These are phyloP conservation scores for Orthosia gothica DNA, from an alignment of 2,888 invertebrate genomes.

Conservation along the genomic window DNA sequence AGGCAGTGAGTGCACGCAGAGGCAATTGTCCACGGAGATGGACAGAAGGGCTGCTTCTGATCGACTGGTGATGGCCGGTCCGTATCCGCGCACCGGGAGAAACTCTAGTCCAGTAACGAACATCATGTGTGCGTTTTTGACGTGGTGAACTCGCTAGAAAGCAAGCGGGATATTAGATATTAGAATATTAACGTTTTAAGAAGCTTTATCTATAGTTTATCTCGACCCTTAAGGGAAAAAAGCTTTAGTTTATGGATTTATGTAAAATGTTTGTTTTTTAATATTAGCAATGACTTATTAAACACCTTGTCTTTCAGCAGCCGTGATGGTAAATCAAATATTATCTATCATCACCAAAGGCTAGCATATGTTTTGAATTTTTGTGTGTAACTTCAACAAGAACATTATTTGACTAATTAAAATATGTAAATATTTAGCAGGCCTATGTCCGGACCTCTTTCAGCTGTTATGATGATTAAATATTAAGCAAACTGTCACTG, in stretches of 20 bases:
- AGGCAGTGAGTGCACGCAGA: conserved; percentile 97
- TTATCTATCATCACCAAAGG: background rate
- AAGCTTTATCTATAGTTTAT: background rate
- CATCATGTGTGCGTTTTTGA: conserved; percentile 97
- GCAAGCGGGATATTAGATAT: conserved; percentile 42
- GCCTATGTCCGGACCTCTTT: no score
- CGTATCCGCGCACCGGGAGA: conserved; percentile 94
- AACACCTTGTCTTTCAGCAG: background rate
- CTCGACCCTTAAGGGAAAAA: no score
- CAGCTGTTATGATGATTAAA: no score
- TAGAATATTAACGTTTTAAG: conserved; percentile 31
- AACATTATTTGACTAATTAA: background rate
- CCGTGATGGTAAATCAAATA: background rate
- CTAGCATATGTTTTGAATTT: background rate
- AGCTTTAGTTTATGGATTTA: no score
- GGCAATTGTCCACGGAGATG: conserved; percentile 98
- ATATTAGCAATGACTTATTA: background rate
- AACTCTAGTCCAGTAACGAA: conserved; percentile 99
- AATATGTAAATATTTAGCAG: background rate
- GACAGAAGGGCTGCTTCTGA: conserved; percentile 97
- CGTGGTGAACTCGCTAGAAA: conserved; percentile 95
- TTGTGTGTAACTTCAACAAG: background rate
- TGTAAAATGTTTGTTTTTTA: background rate
- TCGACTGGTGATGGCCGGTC: conserved; percentile 94
- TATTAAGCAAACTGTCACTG: background rate